These are phyloP conservation scores for Ispidina lecontei DNA, from an alignment of 2,797 vertebrate genomes.

Conservation along the genomic window DNA sequence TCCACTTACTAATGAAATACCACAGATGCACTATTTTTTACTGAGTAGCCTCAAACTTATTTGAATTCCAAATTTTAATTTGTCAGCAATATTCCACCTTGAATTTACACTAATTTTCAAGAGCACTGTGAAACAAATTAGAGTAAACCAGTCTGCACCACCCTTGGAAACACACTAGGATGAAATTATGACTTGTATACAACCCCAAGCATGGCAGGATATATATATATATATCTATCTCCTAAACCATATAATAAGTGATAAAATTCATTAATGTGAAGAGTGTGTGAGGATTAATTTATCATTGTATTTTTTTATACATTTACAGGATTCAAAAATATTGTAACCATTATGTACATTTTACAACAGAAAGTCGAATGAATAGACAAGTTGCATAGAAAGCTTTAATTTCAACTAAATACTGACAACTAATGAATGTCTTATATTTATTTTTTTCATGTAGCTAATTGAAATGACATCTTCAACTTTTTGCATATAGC, in stretches of 20 bases:
- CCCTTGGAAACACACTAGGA: not conserved
- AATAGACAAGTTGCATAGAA: not conserved
- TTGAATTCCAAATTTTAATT: slow-evolving; percentile 39
- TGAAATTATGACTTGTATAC: slow-evolving; percentile 1
- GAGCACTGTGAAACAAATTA: not conserved
- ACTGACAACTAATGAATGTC: not conserved
- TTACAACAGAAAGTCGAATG: not conserved
- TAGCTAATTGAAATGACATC: slow-evolving; percentile 34
- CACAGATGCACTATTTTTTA: not conserved
- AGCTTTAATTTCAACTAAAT: slow-evolving; percentile 32
- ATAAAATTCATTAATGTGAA: not conserved
- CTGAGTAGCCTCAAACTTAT: not conserved
- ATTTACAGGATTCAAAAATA: not conserved
- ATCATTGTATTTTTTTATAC: not conserved
- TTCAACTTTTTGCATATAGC: not conserved
- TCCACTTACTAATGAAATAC: slow-evolving; percentile 12
- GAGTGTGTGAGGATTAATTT: not conserved
- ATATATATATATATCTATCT: not conserved
- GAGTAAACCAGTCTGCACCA: not conserved
- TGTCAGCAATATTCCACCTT: slow-evolving; percentile 10
- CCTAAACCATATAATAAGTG: not conserved
- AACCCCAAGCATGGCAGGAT: not conserved
- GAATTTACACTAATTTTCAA: slow-evolving; percentile 37
- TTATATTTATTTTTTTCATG: slow-evolving; percentile 42
- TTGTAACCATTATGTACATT: not conserved